Conservation (phyloP, 2,113 vertebrate species). For the Limnothrissa miodon region DNA sequence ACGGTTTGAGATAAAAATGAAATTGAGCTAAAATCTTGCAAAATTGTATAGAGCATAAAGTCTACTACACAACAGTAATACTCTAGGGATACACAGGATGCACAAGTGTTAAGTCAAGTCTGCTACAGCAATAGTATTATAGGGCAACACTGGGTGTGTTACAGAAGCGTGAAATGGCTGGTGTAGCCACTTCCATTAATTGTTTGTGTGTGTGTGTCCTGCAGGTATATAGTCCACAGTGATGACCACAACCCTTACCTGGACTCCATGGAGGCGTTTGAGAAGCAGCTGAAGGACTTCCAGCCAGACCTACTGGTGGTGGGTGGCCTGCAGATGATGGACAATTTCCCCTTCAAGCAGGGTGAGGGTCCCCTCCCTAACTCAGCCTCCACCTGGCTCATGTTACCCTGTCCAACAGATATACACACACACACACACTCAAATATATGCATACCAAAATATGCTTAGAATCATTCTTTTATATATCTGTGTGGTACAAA, state of each 20-base stretch:
- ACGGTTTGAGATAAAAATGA: too few relatives aligned
- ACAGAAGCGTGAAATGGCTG: too few relatives aligned
- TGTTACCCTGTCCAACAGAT: background rate
- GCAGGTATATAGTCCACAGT: conserved; percentile 80
- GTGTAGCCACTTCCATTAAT: too few relatives aligned
- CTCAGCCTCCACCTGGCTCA: background rate
- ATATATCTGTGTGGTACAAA: too few relatives aligned
- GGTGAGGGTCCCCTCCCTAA: conserved; percentile 55
- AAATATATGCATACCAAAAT: background rate
- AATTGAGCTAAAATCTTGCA: too few relatives aligned
- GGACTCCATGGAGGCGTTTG: conserved; percentile 75
- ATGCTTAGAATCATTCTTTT: too few relatives aligned
- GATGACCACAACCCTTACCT: conserved; percentile 79
- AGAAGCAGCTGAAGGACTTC: conserved; percentile 66
- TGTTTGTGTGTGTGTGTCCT: background rate
- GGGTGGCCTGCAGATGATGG: conserved; percentile 83
- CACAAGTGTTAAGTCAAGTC: too few relatives aligned
- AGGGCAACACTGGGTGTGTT: background rate
- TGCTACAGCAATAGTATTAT: too few relatives aligned
- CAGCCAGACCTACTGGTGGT: conserved; percentile 75
- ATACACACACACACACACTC: background rate
- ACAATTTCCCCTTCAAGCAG: conserved; percentile 76
- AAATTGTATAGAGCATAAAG: too few relatives aligned
- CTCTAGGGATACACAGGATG: too few relatives aligned
- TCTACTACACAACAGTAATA: too few relatives aligned